Percentiles rank a stretch among this genome's conserved stretches.
Evolutionary conservation across 2,888 invertebrate genomes (phyloP).

Genomic region (Chelonus formosanus): DNA sequence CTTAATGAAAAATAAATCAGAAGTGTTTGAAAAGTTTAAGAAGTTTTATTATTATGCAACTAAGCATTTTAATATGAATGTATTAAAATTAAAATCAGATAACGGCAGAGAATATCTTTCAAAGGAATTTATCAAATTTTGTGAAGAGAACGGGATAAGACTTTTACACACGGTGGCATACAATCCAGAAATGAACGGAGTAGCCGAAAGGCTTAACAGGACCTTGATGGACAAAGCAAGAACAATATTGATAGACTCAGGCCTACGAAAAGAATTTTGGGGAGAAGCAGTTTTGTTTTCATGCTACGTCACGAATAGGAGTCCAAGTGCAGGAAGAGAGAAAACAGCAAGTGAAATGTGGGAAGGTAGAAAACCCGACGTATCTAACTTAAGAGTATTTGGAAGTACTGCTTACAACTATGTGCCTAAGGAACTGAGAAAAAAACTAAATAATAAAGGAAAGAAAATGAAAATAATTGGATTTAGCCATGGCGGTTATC

Average conservation of each 20-base stretch:
- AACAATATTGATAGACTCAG: constrained; percentile 43
- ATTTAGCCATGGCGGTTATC: constrained; percentile 29
- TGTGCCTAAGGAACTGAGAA: constrained; percentile 35
- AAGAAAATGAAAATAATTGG: constrained; percentile 34
- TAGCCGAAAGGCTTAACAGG: constrained; percentile 45
- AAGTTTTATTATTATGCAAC: constrained; percentile 37
- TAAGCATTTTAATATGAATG: constrained; percentile 38
- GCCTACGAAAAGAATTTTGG: constrained; percentile 42
- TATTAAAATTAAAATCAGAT: constrained; percentile 41
- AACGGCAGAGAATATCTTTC: constrained; percentile 48
- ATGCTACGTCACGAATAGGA: constrained; percentile 39
- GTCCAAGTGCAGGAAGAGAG: constrained; percentile 33
- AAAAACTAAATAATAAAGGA: constrained; percentile 38
- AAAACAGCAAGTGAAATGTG: constrained; percentile 42
- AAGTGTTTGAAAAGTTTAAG: constrained; percentile 38
- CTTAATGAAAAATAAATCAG: constrained; percentile 44
- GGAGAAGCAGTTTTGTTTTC: constrained; percentile 44
- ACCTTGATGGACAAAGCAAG: constrained; percentile 42
- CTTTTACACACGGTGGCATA: constrained; percentile 40
- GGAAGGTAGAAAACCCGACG: constrained; percentile 37
- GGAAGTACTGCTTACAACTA: constrained; percentile 40
- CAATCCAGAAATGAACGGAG: constrained; percentile 45
- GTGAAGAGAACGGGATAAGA: constrained; percentile 46
- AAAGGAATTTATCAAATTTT: constrained; percentile 35
- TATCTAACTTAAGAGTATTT: constrained; percentile 39